Conservation (phyloP, 2,113 vertebrate genomes). For the Pachycephala philippinensis region DNA sequence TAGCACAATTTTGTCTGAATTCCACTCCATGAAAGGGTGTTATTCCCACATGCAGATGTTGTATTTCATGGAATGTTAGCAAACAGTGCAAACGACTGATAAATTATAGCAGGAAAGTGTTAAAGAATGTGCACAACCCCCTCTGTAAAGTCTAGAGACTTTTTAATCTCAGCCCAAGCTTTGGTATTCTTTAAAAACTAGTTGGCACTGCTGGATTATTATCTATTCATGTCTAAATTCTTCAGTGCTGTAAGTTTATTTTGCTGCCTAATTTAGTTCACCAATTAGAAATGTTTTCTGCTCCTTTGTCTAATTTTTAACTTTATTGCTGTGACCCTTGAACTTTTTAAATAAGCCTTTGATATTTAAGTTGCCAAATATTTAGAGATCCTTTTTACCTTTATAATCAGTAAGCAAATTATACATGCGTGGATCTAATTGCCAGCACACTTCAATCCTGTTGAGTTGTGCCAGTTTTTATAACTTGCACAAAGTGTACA, state of each 20-base stretch:
- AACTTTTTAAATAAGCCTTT: background rate
- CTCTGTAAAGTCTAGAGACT: background rate
- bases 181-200: background rate
- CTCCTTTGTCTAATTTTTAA: slow-evolving; percentile 27
- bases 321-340: background rate
- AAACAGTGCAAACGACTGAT: background rate
- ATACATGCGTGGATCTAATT: background rate
- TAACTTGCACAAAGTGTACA: background rate
- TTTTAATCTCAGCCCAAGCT: background rate
- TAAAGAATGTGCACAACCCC: background rate
- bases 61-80: background rate
- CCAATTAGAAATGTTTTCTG: background rate
- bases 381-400: background rate
- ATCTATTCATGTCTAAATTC: background rate
- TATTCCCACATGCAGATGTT: background rate
- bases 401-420: background rate
- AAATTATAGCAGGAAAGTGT: background rate
- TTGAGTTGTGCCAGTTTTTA: background rate
- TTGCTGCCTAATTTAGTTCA: background rate
- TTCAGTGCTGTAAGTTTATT: background rate
- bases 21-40: background rate
- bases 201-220: background rate
- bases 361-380: background rate
- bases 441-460: background rate
- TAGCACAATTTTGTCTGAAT: background rate